A percentile compares a stretch with the other conserved stretches of the same genome.
Conservation (phyloP, 2,888 invertebrate species). For the Tigriopus californicus region DNA sequence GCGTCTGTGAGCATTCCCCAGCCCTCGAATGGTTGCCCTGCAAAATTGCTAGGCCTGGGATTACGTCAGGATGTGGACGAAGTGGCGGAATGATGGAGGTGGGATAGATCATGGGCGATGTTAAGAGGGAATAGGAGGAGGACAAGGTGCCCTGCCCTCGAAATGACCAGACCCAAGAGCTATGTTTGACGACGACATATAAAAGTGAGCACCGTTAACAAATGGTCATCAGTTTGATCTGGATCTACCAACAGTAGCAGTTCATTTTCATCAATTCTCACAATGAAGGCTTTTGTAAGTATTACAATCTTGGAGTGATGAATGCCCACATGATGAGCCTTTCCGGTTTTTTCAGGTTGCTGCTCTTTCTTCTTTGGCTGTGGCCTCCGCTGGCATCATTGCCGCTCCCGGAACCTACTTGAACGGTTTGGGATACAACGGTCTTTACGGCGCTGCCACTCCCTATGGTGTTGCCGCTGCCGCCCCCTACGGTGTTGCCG, state of each 20-base stretch:
- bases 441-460: not conserved
- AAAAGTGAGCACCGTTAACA: too few species aligned
- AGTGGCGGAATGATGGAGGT: too few species aligned
- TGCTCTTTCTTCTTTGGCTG: not conserved
- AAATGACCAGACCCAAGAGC: too few species aligned
- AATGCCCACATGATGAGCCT: not conserved
- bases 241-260: conserved; percentile 5
- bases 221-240: too few species aligned
- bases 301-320: not conserved
- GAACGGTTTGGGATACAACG: conserved; percentile 1
- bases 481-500: not conserved
- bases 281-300: conserved; percentile 13
- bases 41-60: too few species aligned
- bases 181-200: too few species aligned
- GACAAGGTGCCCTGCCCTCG: too few species aligned
- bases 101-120: too few species aligned
- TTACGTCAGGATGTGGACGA: too few species aligned
- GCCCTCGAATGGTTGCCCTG: too few species aligned
- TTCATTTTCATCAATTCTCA: conserved; percentile 1
- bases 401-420: not conserved
- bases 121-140: too few species aligned
- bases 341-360: conserved; percentile 6
- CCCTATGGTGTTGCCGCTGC: not conserved
- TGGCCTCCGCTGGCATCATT: not conserved
- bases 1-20: too few species aligned